Evolutionary conservation across 2,797 vertebrate species (phyloP).

Genomic region (Platalea minor): DNA sequence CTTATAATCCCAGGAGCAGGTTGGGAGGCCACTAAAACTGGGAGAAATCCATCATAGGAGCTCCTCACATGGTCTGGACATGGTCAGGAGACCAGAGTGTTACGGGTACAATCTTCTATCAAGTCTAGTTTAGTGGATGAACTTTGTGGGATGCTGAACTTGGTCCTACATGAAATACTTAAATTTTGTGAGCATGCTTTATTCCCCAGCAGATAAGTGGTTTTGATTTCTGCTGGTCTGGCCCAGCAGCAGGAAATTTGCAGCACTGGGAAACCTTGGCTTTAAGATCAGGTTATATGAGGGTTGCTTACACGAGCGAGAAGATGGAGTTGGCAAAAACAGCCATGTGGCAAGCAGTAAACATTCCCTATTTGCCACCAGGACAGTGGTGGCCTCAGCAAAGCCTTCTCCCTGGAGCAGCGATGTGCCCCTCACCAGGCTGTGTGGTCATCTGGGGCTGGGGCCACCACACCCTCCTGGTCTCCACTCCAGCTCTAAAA

Average conservation of each 20-base stretch:
- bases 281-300: neutral
- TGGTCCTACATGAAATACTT: neutral
- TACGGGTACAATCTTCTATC: neutral
- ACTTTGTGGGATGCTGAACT: neutral
- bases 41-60: neutral
- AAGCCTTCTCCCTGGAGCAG: neutral
- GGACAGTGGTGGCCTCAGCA: accelerated
- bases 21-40: neutral
- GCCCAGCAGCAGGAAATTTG: neutral
- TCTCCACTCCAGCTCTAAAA: neutral
- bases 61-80: neutral
- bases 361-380: neutral
- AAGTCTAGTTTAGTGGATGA: neutral
- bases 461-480: neutral
- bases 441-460: neutral
- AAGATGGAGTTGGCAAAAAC: neutral
- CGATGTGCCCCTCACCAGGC: neutral
- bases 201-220: neutral
- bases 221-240: neutral
- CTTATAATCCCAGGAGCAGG: neutral
- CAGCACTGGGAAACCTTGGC: neutral
- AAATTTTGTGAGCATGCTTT: neutral
- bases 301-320: accelerated
- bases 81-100: neutral
- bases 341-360: neutral